A percentile compares a stretch with the other conserved stretches of the same genome.
Conservation (phyloP, 2,797 vertebrate species). For the Halcyon leucocephala region DNA sequence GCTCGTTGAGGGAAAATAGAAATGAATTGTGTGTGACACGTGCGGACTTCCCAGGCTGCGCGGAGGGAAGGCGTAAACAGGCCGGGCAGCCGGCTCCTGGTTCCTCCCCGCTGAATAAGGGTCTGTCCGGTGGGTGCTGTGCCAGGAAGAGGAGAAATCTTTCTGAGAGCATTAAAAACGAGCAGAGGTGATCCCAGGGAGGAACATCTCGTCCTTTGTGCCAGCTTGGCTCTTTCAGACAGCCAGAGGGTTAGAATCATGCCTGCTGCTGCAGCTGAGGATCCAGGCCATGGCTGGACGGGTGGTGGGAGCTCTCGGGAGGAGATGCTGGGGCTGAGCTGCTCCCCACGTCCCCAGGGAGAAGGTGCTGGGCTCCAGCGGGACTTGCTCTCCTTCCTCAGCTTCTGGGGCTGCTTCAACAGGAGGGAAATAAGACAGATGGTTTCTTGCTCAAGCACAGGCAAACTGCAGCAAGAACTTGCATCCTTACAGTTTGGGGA, state of each 20-base stretch:
- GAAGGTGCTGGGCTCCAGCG: neutral
- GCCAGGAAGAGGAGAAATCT: neutral
- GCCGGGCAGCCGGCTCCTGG: neutral
- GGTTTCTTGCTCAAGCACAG: neutral
- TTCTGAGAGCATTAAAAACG: accelerated
- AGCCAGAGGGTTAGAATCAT: neutral
- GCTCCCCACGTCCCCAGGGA: neutral
- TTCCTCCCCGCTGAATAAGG: neutral
- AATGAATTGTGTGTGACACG: neutral
- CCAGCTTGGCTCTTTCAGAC: neutral
- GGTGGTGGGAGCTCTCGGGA: neutral
- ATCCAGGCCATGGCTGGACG: too few relatives aligned
- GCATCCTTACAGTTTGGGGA: neutral
- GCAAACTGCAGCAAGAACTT: neutral
- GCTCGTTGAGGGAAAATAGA: neutral
- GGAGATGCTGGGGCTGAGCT: neutral
- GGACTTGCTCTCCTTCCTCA: accelerated
- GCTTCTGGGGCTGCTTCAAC: neutral
- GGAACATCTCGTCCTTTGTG: neutral
- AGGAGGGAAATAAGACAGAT: accelerated
- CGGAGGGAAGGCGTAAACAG: neutral
- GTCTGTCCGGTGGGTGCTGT: neutral
- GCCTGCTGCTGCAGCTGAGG: accelerated
- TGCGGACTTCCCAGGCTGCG: neutral
- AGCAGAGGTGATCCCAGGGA: accelerated